phyloP scores from a whole-genome alignment of 1,140 invertebrate genomes.

The Drosophila suzukii region DNA sequence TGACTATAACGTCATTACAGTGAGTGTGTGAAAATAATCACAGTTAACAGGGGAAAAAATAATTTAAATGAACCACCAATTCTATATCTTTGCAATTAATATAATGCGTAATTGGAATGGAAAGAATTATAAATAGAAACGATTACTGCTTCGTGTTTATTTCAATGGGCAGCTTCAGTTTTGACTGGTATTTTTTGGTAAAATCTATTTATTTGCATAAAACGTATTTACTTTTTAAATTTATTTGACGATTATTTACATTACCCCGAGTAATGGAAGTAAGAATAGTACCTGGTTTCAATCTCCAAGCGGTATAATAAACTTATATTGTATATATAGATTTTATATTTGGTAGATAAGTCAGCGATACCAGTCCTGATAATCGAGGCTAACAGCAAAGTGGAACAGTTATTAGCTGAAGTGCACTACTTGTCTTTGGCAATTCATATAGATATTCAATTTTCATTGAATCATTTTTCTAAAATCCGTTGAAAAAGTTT shows the following conservation, averaged over 20 bases:
- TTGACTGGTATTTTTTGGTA: not conserved
- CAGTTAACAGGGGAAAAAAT: not conserved
- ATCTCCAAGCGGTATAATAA: not conserved
- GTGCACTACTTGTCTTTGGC: not conserved
- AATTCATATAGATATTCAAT: too few relatives aligned
- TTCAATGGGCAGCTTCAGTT: too few relatives aligned
- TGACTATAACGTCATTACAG: conserved; percentile 9
- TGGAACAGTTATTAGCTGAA: not conserved
- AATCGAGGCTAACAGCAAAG: not conserved
- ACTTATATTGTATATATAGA: not conserved
- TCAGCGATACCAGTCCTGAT: not conserved
- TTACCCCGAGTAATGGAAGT: not conserved
- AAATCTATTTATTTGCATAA: too few relatives aligned
- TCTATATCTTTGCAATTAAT: too few relatives aligned
- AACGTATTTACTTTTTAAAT: too few relatives aligned
- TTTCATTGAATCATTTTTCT: too few relatives aligned
- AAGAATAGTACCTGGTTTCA: not conserved
- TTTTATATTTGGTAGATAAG: not conserved
- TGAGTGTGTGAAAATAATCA: not conserved
- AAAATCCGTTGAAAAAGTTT: too few relatives aligned
- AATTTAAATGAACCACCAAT: too few relatives aligned
- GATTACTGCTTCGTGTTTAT: too few relatives aligned
- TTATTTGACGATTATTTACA: not conserved
- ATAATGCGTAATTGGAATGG: too few relatives aligned
- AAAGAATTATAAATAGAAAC: too few relatives aligned